phyloP scores from a whole-genome alignment of 1,140 invertebrate genomes.

The Trialeurodes vaporariorum region DNA sequence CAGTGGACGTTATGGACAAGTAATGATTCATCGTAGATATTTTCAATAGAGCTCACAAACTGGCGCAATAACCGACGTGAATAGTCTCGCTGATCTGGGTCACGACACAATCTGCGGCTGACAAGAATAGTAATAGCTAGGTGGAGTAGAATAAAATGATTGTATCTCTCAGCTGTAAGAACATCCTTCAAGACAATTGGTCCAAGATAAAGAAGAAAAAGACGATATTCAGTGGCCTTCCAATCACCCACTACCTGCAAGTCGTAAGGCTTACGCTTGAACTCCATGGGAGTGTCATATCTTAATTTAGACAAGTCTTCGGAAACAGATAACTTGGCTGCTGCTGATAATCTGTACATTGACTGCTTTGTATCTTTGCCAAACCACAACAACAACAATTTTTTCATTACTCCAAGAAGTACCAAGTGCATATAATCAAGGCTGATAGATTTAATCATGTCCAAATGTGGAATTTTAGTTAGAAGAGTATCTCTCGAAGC shows the following conservation, averaged over 20 bases:
- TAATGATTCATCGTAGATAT: conserved; percentile 17
- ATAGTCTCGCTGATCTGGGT: conserved; percentile 4
- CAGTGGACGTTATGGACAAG: conserved; percentile 26
- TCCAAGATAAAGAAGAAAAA: conserved; percentile 35
- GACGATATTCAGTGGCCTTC: conserved; percentile 32
- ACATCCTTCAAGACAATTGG: conserved; percentile 28
- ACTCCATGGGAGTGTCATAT: too few relatives aligned
- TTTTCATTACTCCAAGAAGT: conserved; percentile 33
- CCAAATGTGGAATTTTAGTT: conserved; percentile 21
- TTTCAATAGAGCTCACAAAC: conserved; percentile 10
- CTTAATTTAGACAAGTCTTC: too few relatives aligned
- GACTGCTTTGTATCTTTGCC: too few relatives aligned
- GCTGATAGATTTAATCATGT: conserved; percentile 29
- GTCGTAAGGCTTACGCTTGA: too few relatives aligned
- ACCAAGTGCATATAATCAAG: conserved; percentile 36
- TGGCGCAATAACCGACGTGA: conserved; percentile 9
- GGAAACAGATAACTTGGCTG: too few relatives aligned
- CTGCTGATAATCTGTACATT: too few relatives aligned
- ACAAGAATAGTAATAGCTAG: conserved; percentile 13
- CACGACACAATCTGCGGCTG: too few relatives aligned
- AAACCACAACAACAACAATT: conserved; percentile 28
- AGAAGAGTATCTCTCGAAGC: conserved; percentile 26
- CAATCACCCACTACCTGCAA: too few relatives aligned
- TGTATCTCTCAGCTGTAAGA: conserved; percentile 5
- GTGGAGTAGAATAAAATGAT: conserved; percentile 14